phyloP scores from a whole-genome alignment of 1,140 invertebrate species.

The Chrysopa pallens region DNA sequence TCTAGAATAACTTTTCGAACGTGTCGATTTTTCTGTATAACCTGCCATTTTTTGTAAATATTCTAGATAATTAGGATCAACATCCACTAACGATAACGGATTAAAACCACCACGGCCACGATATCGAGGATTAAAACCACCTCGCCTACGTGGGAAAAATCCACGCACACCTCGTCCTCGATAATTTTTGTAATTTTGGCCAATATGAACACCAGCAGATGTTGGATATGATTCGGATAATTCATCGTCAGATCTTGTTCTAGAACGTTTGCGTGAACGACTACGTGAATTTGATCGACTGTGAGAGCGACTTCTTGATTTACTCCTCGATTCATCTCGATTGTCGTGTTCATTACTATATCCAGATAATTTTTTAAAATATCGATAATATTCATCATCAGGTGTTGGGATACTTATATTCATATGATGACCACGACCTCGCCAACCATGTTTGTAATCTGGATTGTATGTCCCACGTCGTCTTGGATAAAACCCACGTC shows the following conservation, averaged over 20 bases:
- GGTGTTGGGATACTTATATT: conserved; percentile 12
- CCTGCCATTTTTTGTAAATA: conserved; percentile 6
- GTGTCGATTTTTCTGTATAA: conserved; percentile 8
- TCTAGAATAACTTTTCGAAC: conserved; percentile 20
- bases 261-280: conserved; percentile 12
- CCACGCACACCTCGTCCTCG: not conserved
- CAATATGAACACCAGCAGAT: conserved; percentile 1
- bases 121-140: conserved; percentile 2
- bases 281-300: conserved; percentile 13
- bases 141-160: conserved; percentile 3
- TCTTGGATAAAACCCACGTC: conserved; percentile 4
- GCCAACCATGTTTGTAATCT: not conserved
- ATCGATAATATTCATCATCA: conserved; percentile 20
- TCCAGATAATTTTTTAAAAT: conserved; percentile 27
- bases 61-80: not conserved
- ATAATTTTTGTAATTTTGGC: conserved; percentile 1
- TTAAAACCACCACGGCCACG: conserved; percentile 4
- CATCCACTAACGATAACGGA: not conserved
- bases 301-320: conserved; percentile 9
- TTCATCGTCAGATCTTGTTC: conserved; percentile 12
- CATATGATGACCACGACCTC: conserved; percentile 3
- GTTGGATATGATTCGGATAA: not conserved
- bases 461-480: conserved; percentile 1
- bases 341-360: conserved; percentile 15
- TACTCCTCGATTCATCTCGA: conserved; percentile 15